These are phyloP conservation scores for Leptinotarsa defecta DNA, from an alignment of 1,140 invertebrate species.

Conservation along the genomic window DNA sequence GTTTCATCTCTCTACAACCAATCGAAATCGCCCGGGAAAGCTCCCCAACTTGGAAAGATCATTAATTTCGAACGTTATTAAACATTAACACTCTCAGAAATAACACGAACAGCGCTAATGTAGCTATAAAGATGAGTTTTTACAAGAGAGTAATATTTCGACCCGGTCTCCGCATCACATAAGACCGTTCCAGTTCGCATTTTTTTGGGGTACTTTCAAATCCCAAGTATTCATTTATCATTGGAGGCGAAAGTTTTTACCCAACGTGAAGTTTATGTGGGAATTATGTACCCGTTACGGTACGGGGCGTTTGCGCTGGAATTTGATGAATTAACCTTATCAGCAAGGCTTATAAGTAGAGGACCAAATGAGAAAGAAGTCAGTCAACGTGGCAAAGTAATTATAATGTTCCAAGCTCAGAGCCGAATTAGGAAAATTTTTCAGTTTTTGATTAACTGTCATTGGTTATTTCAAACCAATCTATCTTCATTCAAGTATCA, in stretches of 20 bases:
- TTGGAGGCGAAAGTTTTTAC: slow-evolving; percentile 16
- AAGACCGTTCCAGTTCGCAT: neutral
- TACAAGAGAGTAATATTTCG: slow-evolving; percentile 16
- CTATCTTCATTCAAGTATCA: no score
- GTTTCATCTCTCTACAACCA: no score
- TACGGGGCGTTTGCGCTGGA: neutral
- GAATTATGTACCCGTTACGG: slow-evolving; percentile 1
- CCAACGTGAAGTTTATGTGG: neutral
- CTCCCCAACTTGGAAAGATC: neutral
- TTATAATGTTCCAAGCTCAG: no score
- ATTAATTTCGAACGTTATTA: slow-evolving; percentile 1
- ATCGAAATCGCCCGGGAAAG: no score
- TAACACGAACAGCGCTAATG: slow-evolving; percentile 7
- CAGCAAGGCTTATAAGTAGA: neutral
- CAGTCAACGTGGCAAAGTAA: no score
- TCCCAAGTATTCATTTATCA: slow-evolving; percentile 25
- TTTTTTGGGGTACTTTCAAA: slow-evolving; percentile 17
- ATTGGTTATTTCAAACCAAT: no score
- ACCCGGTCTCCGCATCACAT: slow-evolving; percentile 13
- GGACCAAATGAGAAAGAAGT: no score
- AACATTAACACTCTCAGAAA: slow-evolving; percentile 16
- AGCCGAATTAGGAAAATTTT: no score
- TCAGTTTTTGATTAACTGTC: no score
- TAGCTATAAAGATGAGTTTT: slow-evolving; percentile 17
- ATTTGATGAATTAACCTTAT: neutral